Conservation (phyloP, 1,140 invertebrate species). For the Sesamia nonagrioides region DNA sequence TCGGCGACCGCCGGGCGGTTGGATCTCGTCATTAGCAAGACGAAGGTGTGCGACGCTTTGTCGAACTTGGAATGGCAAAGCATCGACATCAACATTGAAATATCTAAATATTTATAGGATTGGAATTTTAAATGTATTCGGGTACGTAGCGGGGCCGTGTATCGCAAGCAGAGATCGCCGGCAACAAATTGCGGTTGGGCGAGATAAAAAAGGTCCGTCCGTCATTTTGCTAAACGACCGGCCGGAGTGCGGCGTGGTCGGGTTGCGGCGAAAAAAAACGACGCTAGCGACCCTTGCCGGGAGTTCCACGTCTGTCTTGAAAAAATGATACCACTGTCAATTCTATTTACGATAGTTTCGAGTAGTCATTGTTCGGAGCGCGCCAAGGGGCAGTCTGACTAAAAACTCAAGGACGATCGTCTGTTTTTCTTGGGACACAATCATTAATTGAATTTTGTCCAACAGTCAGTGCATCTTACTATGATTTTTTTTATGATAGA, state of each 20-base stretch:
- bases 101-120: conserved; percentile 63
- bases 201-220: conserved; percentile 85
- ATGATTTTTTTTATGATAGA: not conserved
- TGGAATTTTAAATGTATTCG: conserved; percentile 70
- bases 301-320: conserved; percentile 66
- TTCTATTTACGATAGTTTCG: conserved; percentile 73
- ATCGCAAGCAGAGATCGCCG: conserved; percentile 72
- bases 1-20: not conserved
- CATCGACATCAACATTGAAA: conserved; percentile 56
- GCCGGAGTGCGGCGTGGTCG: conserved; percentile 63
- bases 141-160: conserved; percentile 64
- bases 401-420: not conserved
- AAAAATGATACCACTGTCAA: conserved; percentile 75
- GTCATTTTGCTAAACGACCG: conserved; percentile 83
- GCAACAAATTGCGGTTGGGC: conserved; percentile 82
- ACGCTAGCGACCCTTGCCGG: conserved; percentile 59
- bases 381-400: not conserved
- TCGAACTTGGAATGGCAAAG: conserved; percentile 51
- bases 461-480: not conserved
- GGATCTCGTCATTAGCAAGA: conserved; percentile 12
- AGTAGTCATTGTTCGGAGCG: conserved; percentile 51
- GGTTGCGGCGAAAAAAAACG: conserved; percentile 68
- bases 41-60: conserved; percentile 17
- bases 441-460: conserved; percentile 8
- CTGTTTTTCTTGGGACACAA: not conserved